These are phyloP conservation scores for Oceanites oceanicus DNA, from an alignment of 2,113 vertebrate species.

Conservation along the genomic window DNA sequence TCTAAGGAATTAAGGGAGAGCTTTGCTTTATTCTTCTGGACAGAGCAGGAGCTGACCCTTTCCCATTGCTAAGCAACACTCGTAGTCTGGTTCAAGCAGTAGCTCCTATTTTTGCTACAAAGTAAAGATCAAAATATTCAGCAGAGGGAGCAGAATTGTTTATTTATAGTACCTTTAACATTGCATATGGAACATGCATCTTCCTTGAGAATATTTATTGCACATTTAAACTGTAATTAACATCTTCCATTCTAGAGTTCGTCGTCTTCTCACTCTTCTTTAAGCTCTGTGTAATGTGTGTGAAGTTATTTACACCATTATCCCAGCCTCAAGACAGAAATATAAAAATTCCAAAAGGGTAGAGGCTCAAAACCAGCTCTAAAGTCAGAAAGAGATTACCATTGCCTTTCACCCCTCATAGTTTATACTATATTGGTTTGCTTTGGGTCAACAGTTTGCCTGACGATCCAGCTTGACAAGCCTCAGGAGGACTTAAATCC, in stretches of 20 bases:
- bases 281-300: too few species aligned
- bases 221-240: not conserved
- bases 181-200: not conserved
- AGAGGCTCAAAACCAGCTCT: not conserved
- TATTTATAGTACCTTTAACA: not conserved
- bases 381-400: not conserved
- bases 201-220: not conserved
- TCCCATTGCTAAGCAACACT: not conserved
- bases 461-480: not conserved
- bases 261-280: not conserved
- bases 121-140: not conserved
- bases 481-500: not conserved
- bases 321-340: not conserved
- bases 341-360: not conserved
- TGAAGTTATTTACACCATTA: not conserved
- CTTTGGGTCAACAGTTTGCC: not conserved
- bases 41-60: not conserved
- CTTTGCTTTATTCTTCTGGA: not conserved
- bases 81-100: not conserved
- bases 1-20: not conserved
- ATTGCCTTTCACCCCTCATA: not conserved
- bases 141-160: not conserved
- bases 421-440: not conserved
- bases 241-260: not conserved
- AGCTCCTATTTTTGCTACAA: not conserved